Base-by-base conservation (phyloP, 2,113 vertebrate species). In the Hystrix cristata region DNA sequence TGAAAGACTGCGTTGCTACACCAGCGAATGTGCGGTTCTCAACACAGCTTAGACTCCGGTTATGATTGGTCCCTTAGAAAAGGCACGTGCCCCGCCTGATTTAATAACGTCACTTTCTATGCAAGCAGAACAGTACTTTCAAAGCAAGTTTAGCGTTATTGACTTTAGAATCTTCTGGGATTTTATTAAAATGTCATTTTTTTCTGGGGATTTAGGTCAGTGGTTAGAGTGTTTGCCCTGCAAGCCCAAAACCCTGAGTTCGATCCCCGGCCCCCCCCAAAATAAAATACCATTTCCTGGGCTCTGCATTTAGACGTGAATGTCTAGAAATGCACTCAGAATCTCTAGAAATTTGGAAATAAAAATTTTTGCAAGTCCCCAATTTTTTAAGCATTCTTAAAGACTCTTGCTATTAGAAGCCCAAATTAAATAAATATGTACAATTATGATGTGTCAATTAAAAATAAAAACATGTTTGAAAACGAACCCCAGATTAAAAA, bases 1-100 rank as follows among this genome's bases (percentile, higher is more conserved):
- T 10, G 84, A 55, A 16, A 29, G 5, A 0, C 11, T 27, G 23
- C 11, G 1, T 12, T 16, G 25, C 3, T 80, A 19, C 57, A 67
- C 8, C 81, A 14, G 8, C 38, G 87, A 98, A 98, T 80, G 80
- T 95, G 90, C 95, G 9, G 23, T 31, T 12, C 34, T 21, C 15
- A 25, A 12, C 38, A 14, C 55, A 18, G 29, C 29, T 4, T 57
- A 6, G 19, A 14, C 7, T 16, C 74, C 5, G 29, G 9, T 1
- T 19, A 0, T 5, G 27, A 46, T 5, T 43, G 48, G 2, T 51
- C 31, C 34, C n/a, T 13, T 46, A 19, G 34, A 72, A 80, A 48
- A 43, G 51, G 72, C 19, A 8, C 27, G 0, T 4, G 34, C 38
- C 38, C 51, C 57, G 23, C 59, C 15, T 7, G n/a, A 5, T 38